Conservation (phyloP, 2,888 invertebrate genomes). For the Epiblema foenella region DNA sequence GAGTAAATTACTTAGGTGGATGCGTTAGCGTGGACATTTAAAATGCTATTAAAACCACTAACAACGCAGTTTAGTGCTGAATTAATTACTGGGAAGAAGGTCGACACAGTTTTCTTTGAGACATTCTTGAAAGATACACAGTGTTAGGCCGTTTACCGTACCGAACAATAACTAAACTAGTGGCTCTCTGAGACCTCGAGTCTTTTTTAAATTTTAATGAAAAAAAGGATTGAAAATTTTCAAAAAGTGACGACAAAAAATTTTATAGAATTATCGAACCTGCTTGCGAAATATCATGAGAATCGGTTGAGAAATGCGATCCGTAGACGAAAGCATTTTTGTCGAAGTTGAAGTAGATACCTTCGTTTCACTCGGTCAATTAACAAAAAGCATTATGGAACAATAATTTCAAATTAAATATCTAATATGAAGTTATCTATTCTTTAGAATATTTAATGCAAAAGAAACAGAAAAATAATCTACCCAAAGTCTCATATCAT, state of each 20-base stretch:
- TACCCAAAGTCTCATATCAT: too few species aligned
- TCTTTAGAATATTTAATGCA: not conserved
- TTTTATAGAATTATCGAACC: too few species aligned
- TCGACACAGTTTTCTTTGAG: constrained; percentile 44
- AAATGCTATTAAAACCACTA: constrained; percentile 47
- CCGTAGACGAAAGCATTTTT: too few species aligned
- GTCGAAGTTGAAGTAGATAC: too few species aligned
- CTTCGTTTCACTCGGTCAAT: too few species aligned
- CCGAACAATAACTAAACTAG: not conserved
- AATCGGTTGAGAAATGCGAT: too few species aligned
- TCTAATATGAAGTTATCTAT: not conserved
- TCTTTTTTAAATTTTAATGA: too few species aligned
- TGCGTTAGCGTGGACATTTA: constrained; percentile 45
- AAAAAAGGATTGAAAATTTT: too few species aligned
- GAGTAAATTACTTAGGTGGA: constrained; percentile 36
- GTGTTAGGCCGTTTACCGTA: not conserved
- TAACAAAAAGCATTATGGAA: not conserved
- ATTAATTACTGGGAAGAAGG: constrained; percentile 43
- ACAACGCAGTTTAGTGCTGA: constrained; percentile 46
- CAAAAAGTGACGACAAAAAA: too few species aligned
- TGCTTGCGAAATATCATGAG: too few species aligned
- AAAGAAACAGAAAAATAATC: too few species aligned
- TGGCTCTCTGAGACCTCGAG: too few species aligned
- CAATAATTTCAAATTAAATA: not conserved
- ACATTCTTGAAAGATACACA: constrained; percentile 37